A percentile compares a stretch with the other conserved stretches of the same genome.
These are phyloP conservation scores for Podarcis lilfordi DNA, from an alignment of 2,797 vertebrate genomes.

Conservation along the genomic window DNA sequence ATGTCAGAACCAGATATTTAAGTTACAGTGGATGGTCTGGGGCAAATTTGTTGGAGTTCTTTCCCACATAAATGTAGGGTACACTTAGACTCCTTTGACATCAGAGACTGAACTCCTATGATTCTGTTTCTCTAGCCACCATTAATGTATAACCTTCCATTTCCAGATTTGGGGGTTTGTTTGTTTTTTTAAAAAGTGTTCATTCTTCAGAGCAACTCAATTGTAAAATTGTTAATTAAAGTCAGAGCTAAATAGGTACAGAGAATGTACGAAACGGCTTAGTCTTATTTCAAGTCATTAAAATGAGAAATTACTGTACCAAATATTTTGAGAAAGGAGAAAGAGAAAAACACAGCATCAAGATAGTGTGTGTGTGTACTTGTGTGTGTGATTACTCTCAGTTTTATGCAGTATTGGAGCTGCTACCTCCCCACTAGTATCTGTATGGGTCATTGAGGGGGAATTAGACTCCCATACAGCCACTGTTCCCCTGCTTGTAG, in stretches of 20 bases:
- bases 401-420: not conserved
- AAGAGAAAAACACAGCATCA: not conserved
- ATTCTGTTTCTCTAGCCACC: slow-evolving; percentile 21
- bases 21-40: not conserved
- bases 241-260: not conserved
- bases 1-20: not conserved
- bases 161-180: not conserved
- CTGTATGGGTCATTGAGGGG: not conserved
- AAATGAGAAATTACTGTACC: not conserved
- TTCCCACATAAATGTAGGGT: not conserved
- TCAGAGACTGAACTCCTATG: not conserved
- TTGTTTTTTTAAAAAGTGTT: not conserved
- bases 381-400: not conserved
- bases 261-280: slow-evolving; percentile 2
- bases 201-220: not conserved
- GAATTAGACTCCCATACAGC: not conserved
- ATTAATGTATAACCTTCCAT: slow-evolving; percentile 34
- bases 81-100: not conserved
- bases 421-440: not conserved
- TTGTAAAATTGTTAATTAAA: slow-evolving; percentile 14
- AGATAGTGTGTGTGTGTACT: too few species aligned
- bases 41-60: not conserved
- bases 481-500: not conserved
- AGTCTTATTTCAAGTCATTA: not conserved
- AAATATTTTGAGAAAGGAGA: not conserved